Percentiles rank a stretch among this genome's conserved stretches.
These are phyloP conservation scores for Perca fluviatilis DNA, from an alignment of 2,113 vertebrate genomes.

Conservation along the genomic window DNA sequence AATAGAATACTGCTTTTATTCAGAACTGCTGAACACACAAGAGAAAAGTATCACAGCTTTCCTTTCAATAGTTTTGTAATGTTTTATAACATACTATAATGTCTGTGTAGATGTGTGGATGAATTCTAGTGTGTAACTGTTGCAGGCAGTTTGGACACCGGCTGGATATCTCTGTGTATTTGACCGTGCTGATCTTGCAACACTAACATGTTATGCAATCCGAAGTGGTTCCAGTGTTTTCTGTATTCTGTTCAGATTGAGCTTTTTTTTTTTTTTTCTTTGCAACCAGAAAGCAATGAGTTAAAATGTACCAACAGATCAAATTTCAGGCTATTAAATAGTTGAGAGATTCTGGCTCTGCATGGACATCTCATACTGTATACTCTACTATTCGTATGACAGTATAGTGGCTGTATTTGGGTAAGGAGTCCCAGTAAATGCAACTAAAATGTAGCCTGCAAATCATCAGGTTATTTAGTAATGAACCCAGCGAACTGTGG, in stretches of 20 bases:
- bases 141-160: no score
- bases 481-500: constrained; percentile 66
- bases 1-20: no score
- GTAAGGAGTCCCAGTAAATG: constrained; percentile 27
- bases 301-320: not conserved
- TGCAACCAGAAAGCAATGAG: not conserved
- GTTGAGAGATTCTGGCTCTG: not conserved
- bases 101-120: no score
- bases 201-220: not conserved
- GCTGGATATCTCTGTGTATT: not conserved
- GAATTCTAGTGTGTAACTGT: no score
- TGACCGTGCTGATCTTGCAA: not conserved
- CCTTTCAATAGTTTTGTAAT: no score
- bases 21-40: no score
- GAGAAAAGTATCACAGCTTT: no score
- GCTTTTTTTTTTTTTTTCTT: not conserved
- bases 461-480: constrained; percentile 63
- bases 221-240: not conserved
- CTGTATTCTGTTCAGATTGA: not conserved
- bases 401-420: not conserved
- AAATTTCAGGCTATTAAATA: not conserved
- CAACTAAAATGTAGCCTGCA: constrained; percentile 17
- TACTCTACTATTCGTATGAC: not conserved
- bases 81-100: no score
- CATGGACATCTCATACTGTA: not conserved